Base-by-base conservation (phyloP, 2,888 invertebrate genomes). In the Microplitis manilae region DNA sequence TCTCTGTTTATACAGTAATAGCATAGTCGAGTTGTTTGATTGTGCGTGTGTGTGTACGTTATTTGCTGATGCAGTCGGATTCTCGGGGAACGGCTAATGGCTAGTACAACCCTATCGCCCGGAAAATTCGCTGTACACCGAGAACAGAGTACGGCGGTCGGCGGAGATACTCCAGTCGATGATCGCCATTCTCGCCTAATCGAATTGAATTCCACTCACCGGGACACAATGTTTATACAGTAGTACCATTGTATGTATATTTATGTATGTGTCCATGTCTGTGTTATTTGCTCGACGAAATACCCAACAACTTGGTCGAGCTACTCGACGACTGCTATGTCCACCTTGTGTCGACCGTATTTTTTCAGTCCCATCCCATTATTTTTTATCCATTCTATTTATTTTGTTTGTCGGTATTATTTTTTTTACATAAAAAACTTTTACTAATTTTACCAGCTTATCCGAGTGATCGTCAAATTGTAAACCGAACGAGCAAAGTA, bases 41-140 rank as follows among this genome's bases (percentile, higher is more conserved):
- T 30, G 30, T 17, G 64, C 20, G 20, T 6, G 20, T 8, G 73
- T 62, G n/a, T 7, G 40, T 65, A 40, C 62, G 50, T 50, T 77
- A 73, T 65, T 67, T 77, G 77, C 77, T 77, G 77, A 77, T 77
- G 74, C 74, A 71, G 74, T 50, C 67, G 38, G 50, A 70, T 68
- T 74, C 71, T 74, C 74, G 74, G 62, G 67, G 74, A 74, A 75
- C 79, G 79, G 71, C 70, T 78, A 78, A 77, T 77, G 71, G 80
- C 77, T 59, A 78, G 76, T 75, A 70, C 71, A 77, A 69, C 68
- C 75, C 75, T 61, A 70, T 75, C 69, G 71, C 65, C 70, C 70
- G 74, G 74, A 77, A 77, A 77, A 77, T 77, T 77, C 60, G 79
- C 78, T 74, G 77, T 73, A 75, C 78, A 77, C 61, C 61, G 62